Base-by-base conservation (phyloP, 1,140 invertebrate genomes). In the Mycetomoellerius zeteki region DNA sequence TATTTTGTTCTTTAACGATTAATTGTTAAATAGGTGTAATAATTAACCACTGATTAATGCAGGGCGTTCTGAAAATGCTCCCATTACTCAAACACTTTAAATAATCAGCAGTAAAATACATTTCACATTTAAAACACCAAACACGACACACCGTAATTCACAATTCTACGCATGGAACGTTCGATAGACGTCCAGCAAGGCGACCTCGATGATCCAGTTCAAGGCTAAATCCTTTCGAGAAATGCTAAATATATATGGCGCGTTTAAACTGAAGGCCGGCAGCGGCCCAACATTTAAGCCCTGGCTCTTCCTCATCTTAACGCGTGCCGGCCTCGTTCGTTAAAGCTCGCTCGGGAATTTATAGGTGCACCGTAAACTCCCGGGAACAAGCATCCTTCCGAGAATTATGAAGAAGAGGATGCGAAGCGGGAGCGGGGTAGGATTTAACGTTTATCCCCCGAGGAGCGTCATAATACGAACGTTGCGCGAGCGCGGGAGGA, bases 401-500 rank as follows among this genome's bases (percentile, higher is more conserved):
- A 47, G 54, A 84, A 60, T 72, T 43, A 82, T 30, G 67, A 73
- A 73, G 27, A 60, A 24, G 24, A 30, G 37, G 14, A 73, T 7
- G 19, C 21, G 47, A 58, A 33, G 50, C 30, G 21, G 54, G 54
- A 10, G 54, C 5, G 54, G 7, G 52, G 8, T 4, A 30, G 24
- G 19, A 81, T 71, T 33, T 52, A 33, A 24, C 50, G n/a, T 72
- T 81, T 72, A 81, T 72, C 78, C 52, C 37, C 67, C 60, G 77
- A 30, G 60, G 33, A 47, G 56, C 56, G 19, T 56, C 37, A 43
- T 43, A 43, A 43, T 43, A 43, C 8, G 56, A 43, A 33, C 43
- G 52, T 33, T 65, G 47, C 56, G 73, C 33, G 80, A 67, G 37
- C 72, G 71, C 24, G 64, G 62, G 86, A 88, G 90, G 88, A 86